These are phyloP conservation scores for Myocastor coypus DNA, from an alignment of 2,113 vertebrate genomes.

Conservation along the genomic window DNA sequence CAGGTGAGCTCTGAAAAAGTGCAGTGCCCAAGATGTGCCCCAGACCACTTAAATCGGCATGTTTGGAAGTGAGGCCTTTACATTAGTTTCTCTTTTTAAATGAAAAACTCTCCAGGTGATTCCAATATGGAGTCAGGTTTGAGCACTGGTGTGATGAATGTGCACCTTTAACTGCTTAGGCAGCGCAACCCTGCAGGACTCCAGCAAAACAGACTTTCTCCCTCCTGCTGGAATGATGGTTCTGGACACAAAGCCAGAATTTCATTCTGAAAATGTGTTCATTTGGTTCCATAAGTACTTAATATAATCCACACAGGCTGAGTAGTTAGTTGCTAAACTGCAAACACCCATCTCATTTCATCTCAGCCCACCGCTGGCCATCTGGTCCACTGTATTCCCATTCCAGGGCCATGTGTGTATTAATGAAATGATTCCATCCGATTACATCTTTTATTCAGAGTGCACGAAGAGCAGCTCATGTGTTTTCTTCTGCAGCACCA, in stretches of 20 bases:
- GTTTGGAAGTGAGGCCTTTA: background rate
- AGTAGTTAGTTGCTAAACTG: slow-evolving; percentile 88
- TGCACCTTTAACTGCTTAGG: background rate
- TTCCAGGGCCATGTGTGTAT: slow-evolving; percentile 85
- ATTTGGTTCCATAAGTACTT: slow-evolving; percentile 77
- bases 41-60: slow-evolving; percentile 60
- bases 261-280: slow-evolving; percentile 82
- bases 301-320: slow-evolving; percentile 76
- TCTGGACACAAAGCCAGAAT: slow-evolving; percentile 69
- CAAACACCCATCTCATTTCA: slow-evolving; percentile 85
- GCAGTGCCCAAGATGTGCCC: background rate
- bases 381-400: slow-evolving; percentile 86
- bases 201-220: background rate
- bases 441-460: slow-evolving; percentile 87
- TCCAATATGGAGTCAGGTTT: slow-evolving; percentile 1
- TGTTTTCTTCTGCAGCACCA: slow-evolving; percentile 12
- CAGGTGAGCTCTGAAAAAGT: slow-evolving; percentile 37
- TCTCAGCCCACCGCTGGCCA: slow-evolving; percentile 83
- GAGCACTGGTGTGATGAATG: slow-evolving; percentile 13
- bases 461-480: slow-evolving; percentile 61
- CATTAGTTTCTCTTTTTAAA: background rate
- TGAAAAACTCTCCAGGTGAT: background rate
- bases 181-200: background rate
- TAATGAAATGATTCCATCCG: slow-evolving; percentile 89
- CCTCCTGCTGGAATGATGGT: background rate